Evolutionary conservation across 2,113 vertebrate species (phyloP), one percentile per base, ranked within the genome.

Genomic region (Platysteira castanea): DNA sequence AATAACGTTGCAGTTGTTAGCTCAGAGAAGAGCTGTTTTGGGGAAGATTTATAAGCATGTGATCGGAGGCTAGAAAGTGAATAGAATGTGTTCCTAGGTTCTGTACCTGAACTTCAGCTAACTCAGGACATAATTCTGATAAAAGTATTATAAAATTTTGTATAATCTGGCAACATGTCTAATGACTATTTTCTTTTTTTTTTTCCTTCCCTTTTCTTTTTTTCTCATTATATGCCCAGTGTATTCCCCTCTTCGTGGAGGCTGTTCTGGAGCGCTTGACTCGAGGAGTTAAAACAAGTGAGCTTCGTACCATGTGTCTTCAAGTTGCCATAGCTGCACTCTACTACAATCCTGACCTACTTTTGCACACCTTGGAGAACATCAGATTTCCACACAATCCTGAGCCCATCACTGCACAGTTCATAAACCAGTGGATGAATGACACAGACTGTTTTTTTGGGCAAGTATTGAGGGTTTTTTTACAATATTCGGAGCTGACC

Each of bases 401-500:
- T 3, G 99, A 99, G 60, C 99, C 99, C 30, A 98, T 99, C 96
- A 99, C 99, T 4, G 98, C 98, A 3, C 99, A 99, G 98, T 99
- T 99, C 95, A 98, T 99, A 97, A 99, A 99, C 97, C 99, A 99
- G 95, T 99, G 99, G 99, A 99, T 99, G 98, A 99, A 98, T 19
- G 99, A 99, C 95, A 99, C 99, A 0, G 99, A 99, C 96, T 99
- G 99, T 97, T 99, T 99, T 92, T 97, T 99, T 44, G 99, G 99
- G 99, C 98, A 95, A 96, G 98, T 97, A 75, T 76, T 44, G 22
- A 46, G 22, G 74, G 4, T 31, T 50, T 52, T 73, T 37, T 21
- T 5, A 9, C 30, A 26, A 2, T 83, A 22, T 42, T 73, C 1
- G 4, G 37, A 77, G 41, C n/a, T 90, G 59, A 61, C 28, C 26